Conservation (phyloP, 2,888 invertebrate genomes). For the Busseola fusca region DNA sequence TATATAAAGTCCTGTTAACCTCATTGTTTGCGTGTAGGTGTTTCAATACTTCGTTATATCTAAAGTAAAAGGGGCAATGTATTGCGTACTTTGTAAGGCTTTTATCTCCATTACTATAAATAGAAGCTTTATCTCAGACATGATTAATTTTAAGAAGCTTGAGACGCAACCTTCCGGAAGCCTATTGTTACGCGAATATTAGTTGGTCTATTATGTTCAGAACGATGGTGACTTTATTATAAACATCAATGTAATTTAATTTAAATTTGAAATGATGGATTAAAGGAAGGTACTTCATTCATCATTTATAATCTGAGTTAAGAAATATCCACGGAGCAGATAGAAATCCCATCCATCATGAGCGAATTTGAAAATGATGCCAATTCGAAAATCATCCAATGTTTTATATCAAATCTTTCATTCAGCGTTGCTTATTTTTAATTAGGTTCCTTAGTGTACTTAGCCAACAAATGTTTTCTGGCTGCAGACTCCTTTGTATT, state of each 20-base stretch:
- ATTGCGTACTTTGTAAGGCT: constrained; percentile 56
- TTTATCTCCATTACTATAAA: constrained; percentile 61
- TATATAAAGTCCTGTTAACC: constrained; percentile 47
- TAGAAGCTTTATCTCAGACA: constrained; percentile 53
- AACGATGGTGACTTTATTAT: constrained; percentile 33
- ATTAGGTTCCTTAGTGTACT: not conserved
- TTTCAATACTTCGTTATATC: constrained; percentile 61
- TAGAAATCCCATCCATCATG: not conserved
- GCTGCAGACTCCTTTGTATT: not conserved
- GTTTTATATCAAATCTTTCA: too few relatives aligned
- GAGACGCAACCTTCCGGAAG: constrained; percentile 49
- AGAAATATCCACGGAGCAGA: not conserved
- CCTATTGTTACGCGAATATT: constrained; percentile 55
- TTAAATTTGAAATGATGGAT: constrained; percentile 7
- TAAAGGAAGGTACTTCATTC: not conserved
- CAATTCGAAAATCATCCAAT: not conserved
- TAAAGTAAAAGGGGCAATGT: constrained; percentile 52
- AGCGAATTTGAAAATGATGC: not conserved
- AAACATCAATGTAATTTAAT: constrained; percentile 22
- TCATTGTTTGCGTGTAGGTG: constrained; percentile 57
- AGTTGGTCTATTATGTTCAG: constrained; percentile 42
- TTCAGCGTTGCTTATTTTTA: not conserved
- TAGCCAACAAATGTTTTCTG: not conserved
- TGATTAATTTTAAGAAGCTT: constrained; percentile 59
- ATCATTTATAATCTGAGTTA: not conserved